Percentiles rank a stretch among this genome's conserved stretches.
phyloP scores from a whole-genome alignment of 2,113 vertebrate species.

The Podiceps cristatus region DNA sequence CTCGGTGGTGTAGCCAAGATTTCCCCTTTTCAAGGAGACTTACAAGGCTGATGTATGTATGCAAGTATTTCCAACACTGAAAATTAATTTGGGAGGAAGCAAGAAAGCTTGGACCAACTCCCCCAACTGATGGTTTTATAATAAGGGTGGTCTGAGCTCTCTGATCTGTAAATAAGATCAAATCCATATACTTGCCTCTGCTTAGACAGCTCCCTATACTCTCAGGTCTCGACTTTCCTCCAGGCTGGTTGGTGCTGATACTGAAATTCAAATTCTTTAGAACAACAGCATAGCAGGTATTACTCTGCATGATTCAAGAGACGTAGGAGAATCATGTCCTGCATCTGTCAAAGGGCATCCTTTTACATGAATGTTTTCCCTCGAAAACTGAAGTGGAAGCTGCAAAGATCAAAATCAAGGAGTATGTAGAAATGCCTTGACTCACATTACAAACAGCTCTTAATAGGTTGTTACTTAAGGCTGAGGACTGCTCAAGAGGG shows the following conservation, averaged over 20 bases:
- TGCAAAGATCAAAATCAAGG: neutral
- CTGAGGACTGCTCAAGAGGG: neutral
- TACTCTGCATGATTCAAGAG: neutral
- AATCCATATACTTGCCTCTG: neutral
- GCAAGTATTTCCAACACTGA: fast-evolving
- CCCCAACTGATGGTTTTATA: neutral
- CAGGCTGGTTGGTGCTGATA: neutral
- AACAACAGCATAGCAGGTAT: neutral
- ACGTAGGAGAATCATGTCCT: neutral
- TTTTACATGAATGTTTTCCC: neutral
- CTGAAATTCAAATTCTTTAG: neutral
- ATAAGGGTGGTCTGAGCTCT: neutral
- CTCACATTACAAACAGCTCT: neutral
- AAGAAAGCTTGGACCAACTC: neutral
- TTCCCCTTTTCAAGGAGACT: neutral
- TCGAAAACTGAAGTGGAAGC: neutral
- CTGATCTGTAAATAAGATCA: neutral
- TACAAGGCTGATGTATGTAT: neutral
- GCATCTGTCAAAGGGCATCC: neutral
- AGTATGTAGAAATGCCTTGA: neutral
- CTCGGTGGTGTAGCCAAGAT: fast-evolving
- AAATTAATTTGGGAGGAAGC: neutral
- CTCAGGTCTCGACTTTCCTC: neutral
- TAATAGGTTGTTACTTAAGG: neutral
- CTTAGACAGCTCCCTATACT: neutral